These are phyloP conservation scores for Platysternon megacephalum DNA, from an alignment of 2,113 vertebrate genomes.

Conservation along the genomic window DNA sequence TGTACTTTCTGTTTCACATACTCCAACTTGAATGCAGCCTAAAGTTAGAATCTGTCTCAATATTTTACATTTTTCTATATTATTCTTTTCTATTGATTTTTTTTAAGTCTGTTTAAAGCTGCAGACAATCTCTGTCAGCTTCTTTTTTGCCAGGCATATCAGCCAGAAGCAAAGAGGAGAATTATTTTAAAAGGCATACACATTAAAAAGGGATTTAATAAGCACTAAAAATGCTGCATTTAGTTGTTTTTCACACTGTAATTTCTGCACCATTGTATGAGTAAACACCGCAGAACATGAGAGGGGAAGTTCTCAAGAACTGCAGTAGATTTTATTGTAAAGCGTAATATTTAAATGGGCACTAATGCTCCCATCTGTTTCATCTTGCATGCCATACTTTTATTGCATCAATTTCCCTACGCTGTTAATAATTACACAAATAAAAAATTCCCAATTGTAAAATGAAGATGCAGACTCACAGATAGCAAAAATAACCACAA, in stretches of 20 bases:
- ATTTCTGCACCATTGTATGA: slow-evolving; percentile 38
- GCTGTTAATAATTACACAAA: neutral
- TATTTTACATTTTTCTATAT: slow-evolving; percentile 20
- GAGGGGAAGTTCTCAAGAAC: slow-evolving; percentile 48
- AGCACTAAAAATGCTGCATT: slow-evolving; percentile 17
- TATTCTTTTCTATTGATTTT: neutral
- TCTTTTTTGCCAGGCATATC: neutral
- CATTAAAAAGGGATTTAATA: slow-evolving; percentile 29
- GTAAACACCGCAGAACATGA: slow-evolving; percentile 39
- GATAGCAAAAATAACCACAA: neutral
- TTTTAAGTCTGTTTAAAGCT: neutral
- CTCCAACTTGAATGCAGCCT: neutral
- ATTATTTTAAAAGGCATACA: slow-evolving; percentile 6
- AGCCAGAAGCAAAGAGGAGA: slow-evolving; percentile 7
- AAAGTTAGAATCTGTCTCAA: neutral
- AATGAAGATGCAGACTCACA: slow-evolving; percentile 15
- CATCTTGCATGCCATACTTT: slow-evolving; percentile 41
- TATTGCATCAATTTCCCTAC: slow-evolving; percentile 34
- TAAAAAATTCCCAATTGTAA: neutral
- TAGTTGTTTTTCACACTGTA: slow-evolving; percentile 52
- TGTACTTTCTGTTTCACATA: neutral
- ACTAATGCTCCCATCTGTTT: slow-evolving; percentile 51
- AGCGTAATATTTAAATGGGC: slow-evolving; percentile 55
- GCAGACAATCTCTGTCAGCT: neutral
- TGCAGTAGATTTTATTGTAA: slow-evolving; percentile 46